Evolutionary conservation across 2,113 vertebrate species (phyloP).

Genomic region (Pelmatolapia mariae): DNA sequence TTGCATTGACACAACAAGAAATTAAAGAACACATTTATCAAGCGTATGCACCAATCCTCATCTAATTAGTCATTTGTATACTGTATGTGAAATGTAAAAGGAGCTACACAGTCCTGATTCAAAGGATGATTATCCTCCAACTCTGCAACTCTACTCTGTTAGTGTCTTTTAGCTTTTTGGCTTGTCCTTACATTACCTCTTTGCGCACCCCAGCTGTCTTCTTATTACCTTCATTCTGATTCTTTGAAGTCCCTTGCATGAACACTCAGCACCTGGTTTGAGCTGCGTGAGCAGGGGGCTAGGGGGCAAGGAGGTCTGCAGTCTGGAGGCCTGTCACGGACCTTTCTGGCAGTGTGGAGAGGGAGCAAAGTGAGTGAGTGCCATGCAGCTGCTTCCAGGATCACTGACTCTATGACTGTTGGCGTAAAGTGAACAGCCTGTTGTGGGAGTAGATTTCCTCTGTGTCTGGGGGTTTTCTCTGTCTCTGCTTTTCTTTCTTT

Average conservation of each 20-base stretch:
- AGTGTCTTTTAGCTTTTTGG: background rate
- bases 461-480: slow-evolving; percentile 11
- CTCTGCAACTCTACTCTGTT: background rate
- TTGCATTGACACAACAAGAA: background rate
- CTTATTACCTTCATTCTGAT: background rate
- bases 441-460: slow-evolving; percentile 39
- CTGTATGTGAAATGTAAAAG: background rate
- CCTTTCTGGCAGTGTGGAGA: background rate
- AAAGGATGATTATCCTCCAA: background rate
- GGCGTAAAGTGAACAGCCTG: slow-evolving; percentile 16
- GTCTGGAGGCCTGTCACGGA: slow-evolving; percentile 17
- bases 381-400: slow-evolving; percentile 35
- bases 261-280: background rate
- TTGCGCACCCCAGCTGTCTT: background rate
- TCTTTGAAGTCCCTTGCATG: background rate
- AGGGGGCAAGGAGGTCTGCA: background rate
- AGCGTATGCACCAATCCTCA: background rate
- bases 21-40: background rate
- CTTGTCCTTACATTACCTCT: background rate
- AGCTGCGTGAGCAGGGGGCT: background rate
- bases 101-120: background rate
- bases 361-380: background rate
- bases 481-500: slow-evolving; percentile 10
- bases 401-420: slow-evolving; percentile 36
- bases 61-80: background rate